These are phyloP conservation scores for Nowickia ferox DNA, from an alignment of 2,888 invertebrate genomes.

Conservation along the genomic window DNA sequence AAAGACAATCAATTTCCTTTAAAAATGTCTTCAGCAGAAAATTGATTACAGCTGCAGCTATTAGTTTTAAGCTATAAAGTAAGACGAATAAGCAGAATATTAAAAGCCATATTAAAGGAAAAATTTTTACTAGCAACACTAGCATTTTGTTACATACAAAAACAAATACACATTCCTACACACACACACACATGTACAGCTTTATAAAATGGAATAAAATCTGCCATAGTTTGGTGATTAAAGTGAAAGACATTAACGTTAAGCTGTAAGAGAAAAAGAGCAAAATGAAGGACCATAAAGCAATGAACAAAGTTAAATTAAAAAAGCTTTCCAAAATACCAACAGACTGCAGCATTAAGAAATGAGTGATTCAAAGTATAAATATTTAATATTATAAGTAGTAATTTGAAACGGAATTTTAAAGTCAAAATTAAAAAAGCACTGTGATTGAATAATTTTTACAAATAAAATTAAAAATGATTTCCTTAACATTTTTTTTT, in stretches of 20 bases:
- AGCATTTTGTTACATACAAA: not conserved
- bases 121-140: slow-evolving; percentile 16
- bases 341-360: not conserved
- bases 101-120: slow-evolving; percentile 56
- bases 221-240: slow-evolving; percentile 56
- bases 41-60: slow-evolving; percentile 71
- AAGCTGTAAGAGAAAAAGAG: not conserved
- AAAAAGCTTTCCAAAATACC: slow-evolving; percentile 2
- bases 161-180: not conserved
- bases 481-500: too few species aligned
- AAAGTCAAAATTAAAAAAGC: too few species aligned
- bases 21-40: slow-evolving; percentile 69
- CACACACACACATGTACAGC: not conserved
- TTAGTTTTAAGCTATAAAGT: slow-evolving; percentile 56
- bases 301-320: not conserved
- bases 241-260: slow-evolving; percentile 52
- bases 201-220: slow-evolving; percentile 16
- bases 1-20: slow-evolving; percentile 73
- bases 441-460: too few species aligned
- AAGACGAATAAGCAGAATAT: slow-evolving; percentile 57
- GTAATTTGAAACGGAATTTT: too few species aligned
- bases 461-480: too few species aligned
- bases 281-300: not conserved
- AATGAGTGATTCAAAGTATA: too few species aligned
- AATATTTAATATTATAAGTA: too few species aligned